Conservation (phyloP, 2,113 vertebrate species). For the Patagioenas fasciata region DNA sequence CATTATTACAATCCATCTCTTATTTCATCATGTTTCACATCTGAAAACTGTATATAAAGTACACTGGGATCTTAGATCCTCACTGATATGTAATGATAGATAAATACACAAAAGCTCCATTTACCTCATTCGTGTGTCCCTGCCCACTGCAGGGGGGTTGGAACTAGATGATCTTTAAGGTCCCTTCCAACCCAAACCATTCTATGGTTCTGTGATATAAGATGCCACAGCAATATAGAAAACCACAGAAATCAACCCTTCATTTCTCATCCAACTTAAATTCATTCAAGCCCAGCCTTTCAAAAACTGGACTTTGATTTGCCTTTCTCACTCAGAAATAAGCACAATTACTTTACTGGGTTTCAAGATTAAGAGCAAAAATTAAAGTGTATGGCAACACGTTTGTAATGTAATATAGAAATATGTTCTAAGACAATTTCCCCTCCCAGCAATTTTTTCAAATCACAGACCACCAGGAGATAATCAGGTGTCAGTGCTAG, state of each 20-base stretch:
- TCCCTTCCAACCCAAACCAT: too few relatives aligned
- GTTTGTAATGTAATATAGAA: neutral
- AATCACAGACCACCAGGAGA: neutral
- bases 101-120: neutral
- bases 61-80: neutral
- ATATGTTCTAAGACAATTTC: neutral
- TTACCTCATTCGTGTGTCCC: neutral
- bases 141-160: too few relatives aligned
- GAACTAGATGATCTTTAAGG: too few relatives aligned
- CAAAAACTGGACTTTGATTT: neutral
- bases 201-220: too few relatives aligned
- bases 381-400: neutral
- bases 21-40: neutral
- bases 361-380: neutral
- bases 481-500: neutral
- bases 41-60: neutral
- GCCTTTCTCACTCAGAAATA: neutral
- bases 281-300: neutral
- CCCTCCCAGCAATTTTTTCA: neutral
- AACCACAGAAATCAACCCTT: neutral
- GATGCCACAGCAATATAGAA: neutral
- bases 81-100: accelerated
- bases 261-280: neutral
- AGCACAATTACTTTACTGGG: neutral
- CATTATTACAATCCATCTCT: neutral